phyloP scores from a whole-genome alignment of 2,797 vertebrate genomes.

The Liparis tanakae region DNA sequence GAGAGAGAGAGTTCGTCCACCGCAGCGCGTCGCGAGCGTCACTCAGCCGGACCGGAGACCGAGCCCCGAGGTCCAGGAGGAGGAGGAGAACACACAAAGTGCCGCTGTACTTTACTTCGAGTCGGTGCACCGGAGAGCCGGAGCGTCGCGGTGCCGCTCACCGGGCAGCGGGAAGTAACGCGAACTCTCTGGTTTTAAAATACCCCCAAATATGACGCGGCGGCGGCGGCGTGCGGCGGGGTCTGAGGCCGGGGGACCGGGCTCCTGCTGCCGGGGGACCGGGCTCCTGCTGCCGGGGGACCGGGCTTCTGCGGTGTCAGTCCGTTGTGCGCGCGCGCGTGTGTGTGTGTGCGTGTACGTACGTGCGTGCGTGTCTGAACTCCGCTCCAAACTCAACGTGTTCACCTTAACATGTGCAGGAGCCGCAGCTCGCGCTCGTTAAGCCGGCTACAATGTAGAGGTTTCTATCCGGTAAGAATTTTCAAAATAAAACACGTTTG shows the following conservation, averaged over 20 bases:
- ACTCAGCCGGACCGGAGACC: slow-evolving; percentile 6
- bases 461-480: not conserved
- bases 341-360: too few species aligned
- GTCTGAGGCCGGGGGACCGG: not conserved
- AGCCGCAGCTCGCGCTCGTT: slow-evolving; percentile 1
- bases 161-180: slow-evolving; percentile 52
- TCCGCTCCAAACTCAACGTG: slow-evolving; percentile 58
- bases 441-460: accelerated
- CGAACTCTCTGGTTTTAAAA: slow-evolving; percentile 29
- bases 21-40: slow-evolving; percentile 54
- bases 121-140: not conserved
- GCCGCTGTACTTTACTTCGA: slow-evolving; percentile 38
- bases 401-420: slow-evolving; percentile 46
- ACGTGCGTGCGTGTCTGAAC: slow-evolving; percentile 20
- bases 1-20: slow-evolving; percentile 37
- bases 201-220: not conserved
- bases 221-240: not conserved
- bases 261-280: not conserved
- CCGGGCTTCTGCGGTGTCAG: not conserved
- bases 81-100: not conserved
- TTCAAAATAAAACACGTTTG: slow-evolving; percentile 56
- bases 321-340: not conserved
- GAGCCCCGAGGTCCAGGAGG: not conserved
- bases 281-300: not conserved
- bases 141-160: slow-evolving; percentile 29